Base-by-base conservation (phyloP, 2,797 vertebrate species). In the Urosaurus nigricauda region DNA sequence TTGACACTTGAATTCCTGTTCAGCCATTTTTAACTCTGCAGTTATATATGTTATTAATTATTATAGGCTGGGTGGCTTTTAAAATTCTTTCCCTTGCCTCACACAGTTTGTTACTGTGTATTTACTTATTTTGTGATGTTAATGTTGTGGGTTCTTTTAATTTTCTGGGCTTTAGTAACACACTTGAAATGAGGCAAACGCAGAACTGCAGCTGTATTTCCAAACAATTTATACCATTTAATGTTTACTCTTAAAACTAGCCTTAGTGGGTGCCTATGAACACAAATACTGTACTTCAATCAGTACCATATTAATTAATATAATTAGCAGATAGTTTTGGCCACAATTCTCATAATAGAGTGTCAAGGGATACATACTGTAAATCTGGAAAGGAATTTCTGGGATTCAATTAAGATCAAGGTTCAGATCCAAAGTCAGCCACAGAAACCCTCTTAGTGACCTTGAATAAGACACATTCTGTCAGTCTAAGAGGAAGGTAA, bases 251-350 rank as follows among this genome's bases (percentile, higher is more conserved):
- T 85, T 70, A 60, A 53, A 51, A 29, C 85, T 21, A 87, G 35
- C 26, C 35, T 35, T 0, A 0, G 6, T 58, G 40, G 79, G 40
- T 73, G 89, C 53, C 4, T 65, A 86, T 14, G 29, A 85, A 91
- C 85, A 35, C 17, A 89, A 63, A n/a, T 43, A 65, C 35, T 91
- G 80, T 74, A 40, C 86, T 84, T 85, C 68, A 85, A 60, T 86
- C 58, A 83, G 5, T 71, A 87, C 53, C 32, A 71, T 13, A 63
- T 17, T 85, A 92, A 68, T 40, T 88, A 88, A 90, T 40, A 40
- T 37, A 83, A 84, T 90, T 85, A 85, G 43, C 83, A 17, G 32
- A 65, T 37, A 26, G 58, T 53, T 29, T 60, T 58, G 68, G 53
- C 37, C 65, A 56, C 35, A 60, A 53, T n/a, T 32, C 17, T 60